phyloP scores from a whole-genome alignment of 1,140 invertebrate genomes.

The Bombus picipes region DNA sequence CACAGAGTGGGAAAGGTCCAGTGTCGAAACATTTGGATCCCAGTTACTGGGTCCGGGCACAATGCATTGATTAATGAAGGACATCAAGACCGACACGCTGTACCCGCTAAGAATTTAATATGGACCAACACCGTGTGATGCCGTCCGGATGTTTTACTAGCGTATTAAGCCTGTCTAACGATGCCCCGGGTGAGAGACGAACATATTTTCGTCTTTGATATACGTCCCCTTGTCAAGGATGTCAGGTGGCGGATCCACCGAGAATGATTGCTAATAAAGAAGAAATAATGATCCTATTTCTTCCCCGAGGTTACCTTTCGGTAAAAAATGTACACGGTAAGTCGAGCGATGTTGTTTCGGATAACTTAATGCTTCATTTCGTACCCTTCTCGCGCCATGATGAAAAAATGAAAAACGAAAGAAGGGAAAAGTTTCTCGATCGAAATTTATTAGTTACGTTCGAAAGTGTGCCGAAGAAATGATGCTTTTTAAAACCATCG shows the following conservation, averaged over 20 bases:
- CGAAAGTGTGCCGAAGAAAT: too few species aligned
- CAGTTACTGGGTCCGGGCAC: constrained; percentile 57
- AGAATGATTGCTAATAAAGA: constrained; percentile 54
- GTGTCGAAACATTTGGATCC: constrained; percentile 70
- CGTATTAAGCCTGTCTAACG: constrained; percentile 70
- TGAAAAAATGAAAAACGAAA: neutral
- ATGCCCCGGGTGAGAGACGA: constrained; percentile 48
- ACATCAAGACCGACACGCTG: constrained; percentile 66
- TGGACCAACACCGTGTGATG: constrained; percentile 62
- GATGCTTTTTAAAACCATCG: neutral
- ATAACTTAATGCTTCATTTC: constrained; percentile 40
- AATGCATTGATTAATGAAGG: constrained; percentile 73
- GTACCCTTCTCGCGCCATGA: neutral
- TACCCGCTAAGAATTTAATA: constrained; percentile 73
- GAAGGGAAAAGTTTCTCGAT: neutral
- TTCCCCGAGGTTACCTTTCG: constrained; percentile 39
- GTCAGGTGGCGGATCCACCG: constrained; percentile 42
- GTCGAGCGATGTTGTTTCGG: constrained; percentile 12
- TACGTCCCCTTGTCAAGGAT: constrained; percentile 45
- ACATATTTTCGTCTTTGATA: constrained; percentile 55
- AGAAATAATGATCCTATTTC: constrained; percentile 53
- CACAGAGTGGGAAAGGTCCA: constrained; percentile 7
- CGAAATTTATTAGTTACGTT: neutral
- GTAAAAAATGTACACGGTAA: constrained; percentile 26
- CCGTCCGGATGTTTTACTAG: constrained; percentile 67